These are phyloP conservation scores for Lypha dubia DNA, from an alignment of 2,888 invertebrate genomes.

Conservation along the genomic window DNA sequence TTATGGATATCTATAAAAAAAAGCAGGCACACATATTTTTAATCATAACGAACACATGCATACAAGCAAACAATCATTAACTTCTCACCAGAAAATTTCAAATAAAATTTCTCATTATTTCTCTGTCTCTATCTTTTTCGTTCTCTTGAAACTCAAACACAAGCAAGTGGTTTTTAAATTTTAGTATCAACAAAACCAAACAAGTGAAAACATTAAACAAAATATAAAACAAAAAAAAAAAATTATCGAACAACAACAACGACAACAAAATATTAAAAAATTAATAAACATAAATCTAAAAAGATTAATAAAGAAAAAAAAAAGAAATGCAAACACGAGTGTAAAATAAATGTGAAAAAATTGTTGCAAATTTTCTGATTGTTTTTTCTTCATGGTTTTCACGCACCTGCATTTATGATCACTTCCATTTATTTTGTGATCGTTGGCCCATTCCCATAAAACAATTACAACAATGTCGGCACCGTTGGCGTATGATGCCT, in stretches of 20 bases:
- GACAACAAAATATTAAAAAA: conserved; percentile 11
- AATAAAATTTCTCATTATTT: background rate
- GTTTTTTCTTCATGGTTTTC: conserved; percentile 18
- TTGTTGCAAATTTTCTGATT: background rate
- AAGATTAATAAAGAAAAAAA: no score
- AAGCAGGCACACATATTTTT: conserved; percentile 14
- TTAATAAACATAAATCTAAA: background rate
- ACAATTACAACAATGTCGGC: conserved; percentile 68
- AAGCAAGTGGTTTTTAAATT: conserved; percentile 54
- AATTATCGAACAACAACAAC: conserved; percentile 1
- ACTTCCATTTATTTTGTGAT: background rate
- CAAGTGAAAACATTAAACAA: conserved; percentile 67
- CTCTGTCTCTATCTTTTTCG: background rate
- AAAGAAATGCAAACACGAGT: background rate
- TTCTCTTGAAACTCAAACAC: conserved; percentile 26
- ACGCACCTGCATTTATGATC: background rate
- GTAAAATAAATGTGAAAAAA: background rate
- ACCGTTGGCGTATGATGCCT: conserved; percentile 68
- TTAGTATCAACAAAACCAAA: conserved; percentile 66
- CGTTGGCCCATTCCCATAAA: conserved; percentile 14
- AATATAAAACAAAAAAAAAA: conserved; percentile 38
- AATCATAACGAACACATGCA: conserved; percentile 8
- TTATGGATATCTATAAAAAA: background rate
- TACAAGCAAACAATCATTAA: background rate
- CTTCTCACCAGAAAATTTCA: conserved; percentile 38